phyloP scores from a whole-genome alignment of 1,140 invertebrate genomes.

The Rhizoglyphus robini region DNA sequence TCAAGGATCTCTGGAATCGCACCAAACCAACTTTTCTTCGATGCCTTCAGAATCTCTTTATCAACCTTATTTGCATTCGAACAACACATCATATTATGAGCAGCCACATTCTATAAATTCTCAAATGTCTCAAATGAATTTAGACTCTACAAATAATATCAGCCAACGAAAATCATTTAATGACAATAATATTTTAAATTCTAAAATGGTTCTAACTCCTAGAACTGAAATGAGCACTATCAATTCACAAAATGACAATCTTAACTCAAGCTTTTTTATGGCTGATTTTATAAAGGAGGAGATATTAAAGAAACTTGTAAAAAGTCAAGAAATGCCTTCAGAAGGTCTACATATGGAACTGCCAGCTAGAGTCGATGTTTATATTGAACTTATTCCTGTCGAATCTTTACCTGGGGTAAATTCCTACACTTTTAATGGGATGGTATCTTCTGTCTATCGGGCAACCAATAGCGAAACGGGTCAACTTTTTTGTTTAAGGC shows the following conservation, averaged over 20 bases:
- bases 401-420: constrained; percentile 47
- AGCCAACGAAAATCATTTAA: neutral
- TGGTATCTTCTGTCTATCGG: constrained; percentile 75
- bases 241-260: neutral
- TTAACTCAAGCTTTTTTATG: constrained; percentile 17
- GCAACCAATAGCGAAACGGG: constrained; percentile 77
- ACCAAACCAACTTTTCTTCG: neutral
- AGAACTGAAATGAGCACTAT: no score
- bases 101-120: neutral
- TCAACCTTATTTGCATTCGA: neutral
- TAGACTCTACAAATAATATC: neutral
- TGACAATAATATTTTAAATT: no score
- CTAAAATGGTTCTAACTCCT: no score
- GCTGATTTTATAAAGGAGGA: constrained; percentile 16
- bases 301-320: constrained; percentile 5
- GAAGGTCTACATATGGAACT: constrained; percentile 43
- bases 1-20: no score
- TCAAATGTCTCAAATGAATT: neutral
- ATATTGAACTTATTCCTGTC: constrained; percentile 69
- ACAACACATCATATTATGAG: neutral
- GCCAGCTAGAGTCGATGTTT: constrained; percentile 72
- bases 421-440: constrained; percentile 49
- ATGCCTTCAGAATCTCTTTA: neutral
- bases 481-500: constrained; percentile 63
- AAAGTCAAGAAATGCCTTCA: neutral